Conservation (phyloP, 2,113 vertebrate genomes). For the Mandrillus leucophaeus region DNA sequence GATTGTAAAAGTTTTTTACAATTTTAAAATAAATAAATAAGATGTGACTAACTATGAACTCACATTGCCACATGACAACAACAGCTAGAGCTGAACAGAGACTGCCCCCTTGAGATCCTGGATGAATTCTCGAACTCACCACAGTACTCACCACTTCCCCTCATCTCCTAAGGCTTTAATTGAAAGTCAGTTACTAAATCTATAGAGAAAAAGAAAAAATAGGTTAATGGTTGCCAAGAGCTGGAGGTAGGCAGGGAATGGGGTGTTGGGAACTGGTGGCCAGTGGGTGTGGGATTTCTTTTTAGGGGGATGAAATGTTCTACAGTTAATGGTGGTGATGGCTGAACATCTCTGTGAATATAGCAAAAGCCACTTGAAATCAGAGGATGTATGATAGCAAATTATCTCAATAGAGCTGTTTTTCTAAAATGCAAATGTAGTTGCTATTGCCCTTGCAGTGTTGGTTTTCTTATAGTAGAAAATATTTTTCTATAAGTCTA, state of each 20-base stretch:
- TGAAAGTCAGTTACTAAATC: not conserved
- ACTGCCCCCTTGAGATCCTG: not conserved
- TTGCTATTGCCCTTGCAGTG: not conserved
- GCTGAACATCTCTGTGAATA: not conserved
- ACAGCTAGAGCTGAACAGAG: not conserved
- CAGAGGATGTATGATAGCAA: not conserved
- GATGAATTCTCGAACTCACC: not conserved
- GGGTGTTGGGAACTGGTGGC: not conserved
- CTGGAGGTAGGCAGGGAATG: not conserved
- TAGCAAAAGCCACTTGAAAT: not conserved
- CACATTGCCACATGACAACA: not conserved
- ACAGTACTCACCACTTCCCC: not conserved
- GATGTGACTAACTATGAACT: not conserved
- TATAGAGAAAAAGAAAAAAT: not conserved
- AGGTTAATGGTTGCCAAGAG: not conserved
- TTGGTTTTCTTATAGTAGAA: conserved; percentile 16
- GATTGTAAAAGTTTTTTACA: too few species aligned
- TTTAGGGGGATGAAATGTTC: not conserved
- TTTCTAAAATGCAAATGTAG: not conserved
- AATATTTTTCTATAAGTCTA: not conserved
- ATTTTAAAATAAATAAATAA: not conserved
- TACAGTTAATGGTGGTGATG: not conserved
- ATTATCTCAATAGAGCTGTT: conserved; percentile 10
- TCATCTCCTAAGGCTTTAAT: not conserved
- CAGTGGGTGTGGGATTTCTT: not conserved